These are phyloP conservation scores for Saimiri boliviensis DNA, from an alignment of 2,113 vertebrate genomes.

Conservation along the genomic window DNA sequence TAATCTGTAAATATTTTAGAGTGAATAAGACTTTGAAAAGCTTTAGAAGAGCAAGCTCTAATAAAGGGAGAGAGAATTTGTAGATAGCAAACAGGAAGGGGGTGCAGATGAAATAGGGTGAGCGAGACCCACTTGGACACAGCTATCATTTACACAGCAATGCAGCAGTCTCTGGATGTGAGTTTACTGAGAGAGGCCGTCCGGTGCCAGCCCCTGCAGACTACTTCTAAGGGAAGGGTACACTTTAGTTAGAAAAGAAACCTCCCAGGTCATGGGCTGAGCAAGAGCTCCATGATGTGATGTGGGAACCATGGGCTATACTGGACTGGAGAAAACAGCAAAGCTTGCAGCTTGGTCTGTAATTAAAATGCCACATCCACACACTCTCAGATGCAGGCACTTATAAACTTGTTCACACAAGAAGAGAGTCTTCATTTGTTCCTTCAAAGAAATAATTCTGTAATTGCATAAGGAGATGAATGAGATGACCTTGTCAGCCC, in stretches of 20 bases:
- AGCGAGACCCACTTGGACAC: not conserved
- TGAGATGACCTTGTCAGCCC: not conserved
- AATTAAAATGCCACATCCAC: constrained; percentile 44
- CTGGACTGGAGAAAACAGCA: not conserved
- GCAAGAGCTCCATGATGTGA: fast-evolving
- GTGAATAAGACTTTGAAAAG: not conserved
- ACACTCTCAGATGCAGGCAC: not conserved
- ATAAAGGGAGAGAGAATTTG: not conserved
- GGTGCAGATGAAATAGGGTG: not conserved
- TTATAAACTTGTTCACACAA: not conserved
- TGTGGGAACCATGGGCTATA: fast-evolving
- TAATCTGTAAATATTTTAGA: no score
- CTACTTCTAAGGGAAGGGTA: not conserved
- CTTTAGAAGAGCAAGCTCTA: not conserved
- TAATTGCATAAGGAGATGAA: not conserved
- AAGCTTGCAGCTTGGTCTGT: not conserved
- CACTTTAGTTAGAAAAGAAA: not conserved
- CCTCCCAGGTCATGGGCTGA: fast-evolving
- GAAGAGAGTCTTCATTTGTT: constrained; percentile 22
- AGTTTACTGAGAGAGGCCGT: not conserved
- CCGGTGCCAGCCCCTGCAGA: not conserved
- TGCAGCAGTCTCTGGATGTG: fast-evolving
- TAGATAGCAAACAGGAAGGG: not conserved
- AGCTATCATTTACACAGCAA: not conserved
- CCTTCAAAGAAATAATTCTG: constrained; percentile 6